Percentiles rank a stretch among this genome's conserved stretches.
Conservation (phyloP, 2,888 invertebrate species). For the Papilio demoleus region DNA sequence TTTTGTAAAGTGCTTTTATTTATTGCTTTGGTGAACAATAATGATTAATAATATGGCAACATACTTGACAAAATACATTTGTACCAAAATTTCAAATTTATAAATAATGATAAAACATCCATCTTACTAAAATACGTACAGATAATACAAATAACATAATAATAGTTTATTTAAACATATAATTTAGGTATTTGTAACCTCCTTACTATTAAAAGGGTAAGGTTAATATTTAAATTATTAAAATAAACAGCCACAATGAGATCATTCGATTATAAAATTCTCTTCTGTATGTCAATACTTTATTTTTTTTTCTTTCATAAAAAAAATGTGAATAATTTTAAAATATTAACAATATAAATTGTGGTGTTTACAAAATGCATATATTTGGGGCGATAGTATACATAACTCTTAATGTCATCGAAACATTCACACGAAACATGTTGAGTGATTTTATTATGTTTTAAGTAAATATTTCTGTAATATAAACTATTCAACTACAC, state of each 20-base stretch:
- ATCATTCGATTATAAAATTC: neutral
- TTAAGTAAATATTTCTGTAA: neutral
- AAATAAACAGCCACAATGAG: neutral
- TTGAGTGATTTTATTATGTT: neutral
- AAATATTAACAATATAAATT: too few species aligned
- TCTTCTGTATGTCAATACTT: neutral
- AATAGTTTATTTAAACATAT: too few species aligned
- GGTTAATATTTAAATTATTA: neutral
- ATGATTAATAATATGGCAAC: slow-evolving; percentile 5
- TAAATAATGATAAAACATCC: neutral
- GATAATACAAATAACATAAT: neutral
- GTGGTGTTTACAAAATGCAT: neutral
- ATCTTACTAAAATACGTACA: neutral
- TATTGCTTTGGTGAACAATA: slow-evolving; percentile 23
- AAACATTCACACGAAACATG: neutral
- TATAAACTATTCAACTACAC: neutral
- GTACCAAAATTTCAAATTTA: slow-evolving; percentile 10
- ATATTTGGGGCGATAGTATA: neutral
- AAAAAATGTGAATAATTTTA: too few species aligned
- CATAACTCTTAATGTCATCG: neutral
- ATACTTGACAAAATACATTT: neutral
- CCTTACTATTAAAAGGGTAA: neutral
- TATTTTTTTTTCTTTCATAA: too few species aligned
- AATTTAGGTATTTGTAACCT: too few species aligned
- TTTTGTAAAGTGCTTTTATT: slow-evolving; percentile 34